Evolutionary conservation across 1,140 invertebrate species (phyloP).

Genomic region (Drosophila pruinosa): DNA sequence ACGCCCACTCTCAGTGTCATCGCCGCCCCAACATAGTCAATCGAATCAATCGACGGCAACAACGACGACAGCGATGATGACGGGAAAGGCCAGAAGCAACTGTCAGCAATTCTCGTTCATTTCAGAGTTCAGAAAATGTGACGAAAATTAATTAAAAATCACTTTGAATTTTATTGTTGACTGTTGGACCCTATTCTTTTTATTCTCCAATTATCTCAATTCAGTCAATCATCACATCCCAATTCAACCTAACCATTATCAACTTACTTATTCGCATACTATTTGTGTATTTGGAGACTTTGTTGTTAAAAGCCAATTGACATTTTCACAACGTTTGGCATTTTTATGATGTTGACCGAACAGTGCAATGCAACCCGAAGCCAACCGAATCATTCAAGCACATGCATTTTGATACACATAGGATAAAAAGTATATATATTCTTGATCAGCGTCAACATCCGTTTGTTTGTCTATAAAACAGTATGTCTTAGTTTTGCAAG

Average conservation of each 20-base stretch:
- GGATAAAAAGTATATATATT: no score
- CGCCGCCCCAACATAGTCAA: conserved; percentile 6
- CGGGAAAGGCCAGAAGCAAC: conserved; percentile 12
- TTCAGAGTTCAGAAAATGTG: conserved; percentile 63
- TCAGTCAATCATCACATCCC: background rate
- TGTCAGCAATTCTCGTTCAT: conserved; percentile 35
- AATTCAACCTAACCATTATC: background rate
- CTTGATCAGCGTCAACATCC: no score
- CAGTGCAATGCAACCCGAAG: no score
- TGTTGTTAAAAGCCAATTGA: conserved; percentile 67
- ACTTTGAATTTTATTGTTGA: conserved; percentile 80
- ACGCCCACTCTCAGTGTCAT: background rate
- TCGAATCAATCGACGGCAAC: conserved; percentile 2
- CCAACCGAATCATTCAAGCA: no score
- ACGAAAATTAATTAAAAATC: conserved; percentile 81
- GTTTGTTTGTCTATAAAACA: no score
- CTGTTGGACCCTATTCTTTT: conserved; percentile 1
- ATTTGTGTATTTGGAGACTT: conserved; percentile 29
- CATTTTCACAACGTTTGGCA: conserved; percentile 65
- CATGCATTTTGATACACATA: no score
- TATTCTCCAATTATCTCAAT: conserved; percentile 12
- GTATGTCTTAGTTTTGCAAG: no score
- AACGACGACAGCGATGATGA: background rate
- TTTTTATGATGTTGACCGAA: background rate
- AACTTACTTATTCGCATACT: conserved; percentile 16